Conservation (phyloP, 2,888 invertebrate species). For the Pilophorus perplexus region DNA sequence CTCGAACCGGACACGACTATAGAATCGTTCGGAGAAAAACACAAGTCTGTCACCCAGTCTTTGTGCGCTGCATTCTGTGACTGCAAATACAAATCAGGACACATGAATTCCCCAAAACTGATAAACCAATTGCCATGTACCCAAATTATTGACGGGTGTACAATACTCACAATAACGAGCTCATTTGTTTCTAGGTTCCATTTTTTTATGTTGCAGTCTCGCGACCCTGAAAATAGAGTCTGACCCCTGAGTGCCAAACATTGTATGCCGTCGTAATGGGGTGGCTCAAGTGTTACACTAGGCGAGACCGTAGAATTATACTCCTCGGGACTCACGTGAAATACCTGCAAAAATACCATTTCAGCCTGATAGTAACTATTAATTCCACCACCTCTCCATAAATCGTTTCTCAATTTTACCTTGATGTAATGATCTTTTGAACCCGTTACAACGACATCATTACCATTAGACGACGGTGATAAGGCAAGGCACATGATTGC, state of each 20-base stretch:
- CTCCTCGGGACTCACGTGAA: slow-evolving; percentile 48
- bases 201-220: slow-evolving; percentile 82
- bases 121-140: slow-evolving; percentile 44
- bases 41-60: slow-evolving; percentile 79
- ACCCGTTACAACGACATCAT: slow-evolving; percentile 72
- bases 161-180: slow-evolving; percentile 58
- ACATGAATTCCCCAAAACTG: neutral
- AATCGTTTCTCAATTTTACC: too few relatives aligned
- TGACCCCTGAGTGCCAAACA: slow-evolving; percentile 67
- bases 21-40: slow-evolving; percentile 57
- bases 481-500: slow-evolving; percentile 80
- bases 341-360: slow-evolving; percentile 54
- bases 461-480: slow-evolving; percentile 56
- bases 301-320: slow-evolving; percentile 50
- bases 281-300: slow-evolving; percentile 70
- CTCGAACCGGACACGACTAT: slow-evolving; percentile 72
- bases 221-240: slow-evolving; percentile 75
- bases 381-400: too few relatives aligned
- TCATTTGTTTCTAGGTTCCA: slow-evolving; percentile 68
- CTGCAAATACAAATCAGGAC: slow-evolving; percentile 52
- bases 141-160: neutral
- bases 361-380: too few relatives aligned
- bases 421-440: slow-evolving; percentile 84
- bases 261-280: slow-evolving; percentile 88
- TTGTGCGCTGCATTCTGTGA: slow-evolving; percentile 80